Conservation (phyloP, 2,797 vertebrate genomes). For the Myotis findleyi region DNA sequence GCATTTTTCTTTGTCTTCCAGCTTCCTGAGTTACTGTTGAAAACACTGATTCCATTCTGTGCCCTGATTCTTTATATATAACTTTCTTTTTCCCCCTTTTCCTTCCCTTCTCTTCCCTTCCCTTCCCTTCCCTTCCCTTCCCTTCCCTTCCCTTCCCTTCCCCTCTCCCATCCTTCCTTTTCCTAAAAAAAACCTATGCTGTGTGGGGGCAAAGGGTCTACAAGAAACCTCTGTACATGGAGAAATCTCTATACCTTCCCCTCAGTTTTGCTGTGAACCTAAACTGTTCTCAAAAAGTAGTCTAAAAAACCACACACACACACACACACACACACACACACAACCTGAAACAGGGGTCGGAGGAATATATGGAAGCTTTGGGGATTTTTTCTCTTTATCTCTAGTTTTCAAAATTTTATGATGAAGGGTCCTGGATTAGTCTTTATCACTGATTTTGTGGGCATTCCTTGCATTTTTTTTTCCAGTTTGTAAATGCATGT, state of each 20-base stretch:
- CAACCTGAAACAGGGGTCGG: not conserved
- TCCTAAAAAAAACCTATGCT: not conserved
- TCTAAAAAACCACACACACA: not conserved
- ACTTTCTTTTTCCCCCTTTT: not conserved
- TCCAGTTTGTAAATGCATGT: not conserved
- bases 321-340: not conserved
- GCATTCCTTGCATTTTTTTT: not conserved
- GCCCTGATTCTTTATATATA: not conserved
- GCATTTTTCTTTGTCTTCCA: not conserved
- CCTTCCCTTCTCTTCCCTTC: not conserved
- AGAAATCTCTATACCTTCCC: not conserved
- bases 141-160: too few relatives aligned
- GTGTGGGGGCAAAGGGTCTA: not conserved
- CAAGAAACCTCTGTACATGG: not conserved
- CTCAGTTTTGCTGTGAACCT: not conserved
- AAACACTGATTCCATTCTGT: not conserved
- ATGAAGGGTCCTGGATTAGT: not conserved
- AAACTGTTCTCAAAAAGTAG: not conserved
- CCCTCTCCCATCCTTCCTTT: not conserved
- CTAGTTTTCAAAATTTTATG: not conserved
- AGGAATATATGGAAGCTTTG: not conserved
- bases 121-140: not conserved
- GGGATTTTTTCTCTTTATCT: not conserved
- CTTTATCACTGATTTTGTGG: slow-evolving; percentile 39
- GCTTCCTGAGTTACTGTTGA: not conserved